A percentile compares a stretch with the other conserved stretches of the same genome.
Conservation (phyloP, 2,888 invertebrate genomes). For the Caenorhabditis doughertyi region DNA sequence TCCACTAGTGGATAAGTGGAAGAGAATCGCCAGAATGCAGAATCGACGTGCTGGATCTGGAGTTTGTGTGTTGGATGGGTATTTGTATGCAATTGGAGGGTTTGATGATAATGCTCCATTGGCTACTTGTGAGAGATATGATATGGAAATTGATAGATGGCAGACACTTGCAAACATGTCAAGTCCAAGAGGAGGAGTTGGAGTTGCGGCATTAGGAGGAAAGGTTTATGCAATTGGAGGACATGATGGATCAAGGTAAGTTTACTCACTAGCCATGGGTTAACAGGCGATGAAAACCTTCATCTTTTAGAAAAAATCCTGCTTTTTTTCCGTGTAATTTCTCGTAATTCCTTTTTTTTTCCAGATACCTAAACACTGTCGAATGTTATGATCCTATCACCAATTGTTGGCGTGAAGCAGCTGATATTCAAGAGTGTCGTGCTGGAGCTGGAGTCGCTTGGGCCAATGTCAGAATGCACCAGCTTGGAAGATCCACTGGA, state of each 20-base stretch:
- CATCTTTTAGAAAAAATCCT: not conserved
- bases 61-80: constrained; percentile 84
- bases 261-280: too few relatives aligned
- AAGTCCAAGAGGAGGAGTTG: constrained; percentile 82
- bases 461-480: constrained; percentile 70
- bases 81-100: constrained; percentile 83
- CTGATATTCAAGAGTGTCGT: constrained; percentile 83
- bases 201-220: constrained; percentile 83
- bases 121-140: constrained; percentile 83
- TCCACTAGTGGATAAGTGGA: constrained; percentile 85
- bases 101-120: constrained; percentile 85
- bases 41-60: constrained; percentile 85
- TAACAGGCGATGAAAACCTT: too few relatives aligned
- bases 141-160: constrained; percentile 84
- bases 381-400: constrained; percentile 80
- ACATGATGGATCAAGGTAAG: constrained; percentile 78
- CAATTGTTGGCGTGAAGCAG: constrained; percentile 83
- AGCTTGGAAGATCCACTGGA: constrained; percentile 15
- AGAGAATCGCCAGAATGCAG: constrained; percentile 83
- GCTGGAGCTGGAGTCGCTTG: constrained; percentile 80
- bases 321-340: too few relatives aligned
- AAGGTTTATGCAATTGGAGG: constrained; percentile 83
- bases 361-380: constrained; percentile 77
- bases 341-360: not conserved
- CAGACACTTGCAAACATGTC: constrained; percentile 74